phyloP scores from a whole-genome alignment of 2,113 vertebrate genomes.

The Gulo gulo region DNA sequence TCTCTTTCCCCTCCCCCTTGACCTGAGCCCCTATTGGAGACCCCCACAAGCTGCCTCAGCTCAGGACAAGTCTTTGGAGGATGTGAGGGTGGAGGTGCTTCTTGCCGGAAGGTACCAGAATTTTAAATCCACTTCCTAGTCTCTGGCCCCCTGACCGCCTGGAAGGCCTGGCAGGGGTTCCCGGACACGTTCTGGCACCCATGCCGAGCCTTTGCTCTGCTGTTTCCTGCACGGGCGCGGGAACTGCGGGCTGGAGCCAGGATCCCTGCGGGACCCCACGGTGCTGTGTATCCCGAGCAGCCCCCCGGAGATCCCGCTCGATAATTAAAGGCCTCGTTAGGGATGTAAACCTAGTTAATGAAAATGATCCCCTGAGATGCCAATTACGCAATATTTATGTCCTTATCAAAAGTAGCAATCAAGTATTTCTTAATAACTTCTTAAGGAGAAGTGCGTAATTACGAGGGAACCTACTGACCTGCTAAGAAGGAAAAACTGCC shows the following conservation, averaged over 20 bases:
- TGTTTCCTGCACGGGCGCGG: not conserved
- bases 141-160: conserved; percentile 79
- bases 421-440: conserved; percentile 80
- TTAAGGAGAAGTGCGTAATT: conserved; percentile 81
- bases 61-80: conserved; percentile 66
- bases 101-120: not conserved
- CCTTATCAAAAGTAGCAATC: conserved; percentile 80
- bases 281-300: conserved; percentile 31
- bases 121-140: conserved; percentile 68
- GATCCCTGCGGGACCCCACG: not conserved
- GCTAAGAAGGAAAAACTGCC: conserved; percentile 71
- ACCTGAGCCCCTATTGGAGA: not conserved
- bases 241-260: conserved; percentile 65
- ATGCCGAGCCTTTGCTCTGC: not conserved
- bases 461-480: conserved; percentile 70
- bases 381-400: conserved; percentile 80
- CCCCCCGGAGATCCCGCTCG: conserved; percentile 73
- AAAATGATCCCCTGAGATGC: conserved; percentile 77
- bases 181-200: conserved; percentile 35
- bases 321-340: conserved; percentile 76
- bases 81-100: conserved; percentile 20
- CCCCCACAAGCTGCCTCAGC: not conserved
- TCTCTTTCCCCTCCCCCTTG: not conserved
- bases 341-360: conserved; percentile 74
- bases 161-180: conserved; percentile 79